phyloP scores from a whole-genome alignment of 2,888 invertebrate species.

The Nomada ruficornis region DNA sequence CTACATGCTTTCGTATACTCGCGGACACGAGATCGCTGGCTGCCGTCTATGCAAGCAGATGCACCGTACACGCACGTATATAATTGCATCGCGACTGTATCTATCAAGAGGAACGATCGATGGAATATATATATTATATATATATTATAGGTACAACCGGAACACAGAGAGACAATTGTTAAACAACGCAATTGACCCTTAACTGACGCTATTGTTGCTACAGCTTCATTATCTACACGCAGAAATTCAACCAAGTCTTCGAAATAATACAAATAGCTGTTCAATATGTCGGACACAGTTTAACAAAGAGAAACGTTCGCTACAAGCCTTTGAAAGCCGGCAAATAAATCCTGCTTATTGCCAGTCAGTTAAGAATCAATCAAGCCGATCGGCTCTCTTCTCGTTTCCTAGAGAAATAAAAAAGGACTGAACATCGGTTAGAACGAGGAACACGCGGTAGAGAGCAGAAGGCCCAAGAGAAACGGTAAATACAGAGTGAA shows the following conservation, averaged over 20 bases:
- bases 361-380: constrained; percentile 48
- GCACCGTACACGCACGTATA: constrained; percentile 50
- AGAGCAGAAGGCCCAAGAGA: constrained; percentile 53
- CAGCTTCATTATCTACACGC: neutral
- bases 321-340: neutral
- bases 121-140: constrained; percentile 61
- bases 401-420: constrained; percentile 14
- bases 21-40: constrained; percentile 50
- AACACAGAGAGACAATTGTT: constrained; percentile 73
- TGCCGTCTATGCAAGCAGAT: constrained; percentile 11
- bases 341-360: neutral
- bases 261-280: too few species aligned
- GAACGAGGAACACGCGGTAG: constrained; percentile 48
- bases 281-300: too few species aligned
- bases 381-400: constrained; percentile 47
- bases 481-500: constrained; percentile 67
- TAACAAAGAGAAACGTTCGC: neutral
- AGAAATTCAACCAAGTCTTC: too few species aligned
- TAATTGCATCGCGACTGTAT: constrained; percentile 44
- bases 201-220: constrained; percentile 43
- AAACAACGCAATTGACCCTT: constrained; percentile 64
- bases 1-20: constrained; percentile 62
- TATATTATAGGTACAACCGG: constrained; percentile 65
- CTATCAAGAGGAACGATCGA: constrained; percentile 67
- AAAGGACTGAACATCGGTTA: constrained; percentile 23